phyloP scores from a whole-genome alignment of 2,888 invertebrate species.

The Aquatica leii region DNA sequence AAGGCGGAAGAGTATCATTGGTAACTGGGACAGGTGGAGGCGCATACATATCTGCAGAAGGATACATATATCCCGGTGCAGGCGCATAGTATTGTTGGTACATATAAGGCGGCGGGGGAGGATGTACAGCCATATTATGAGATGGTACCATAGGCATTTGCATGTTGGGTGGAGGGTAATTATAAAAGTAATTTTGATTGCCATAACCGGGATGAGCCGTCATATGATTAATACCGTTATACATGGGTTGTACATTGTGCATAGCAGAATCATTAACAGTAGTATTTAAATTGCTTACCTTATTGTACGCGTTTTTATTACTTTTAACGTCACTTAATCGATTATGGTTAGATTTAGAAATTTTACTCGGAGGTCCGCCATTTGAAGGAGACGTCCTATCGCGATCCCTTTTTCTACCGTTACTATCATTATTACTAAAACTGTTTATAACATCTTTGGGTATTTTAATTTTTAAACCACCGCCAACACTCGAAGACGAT shows the following conservation, averaged over 20 bases:
- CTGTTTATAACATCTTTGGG: conserved; percentile 73
- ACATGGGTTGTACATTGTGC: conserved; percentile 42
- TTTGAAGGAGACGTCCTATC: conserved; percentile 58
- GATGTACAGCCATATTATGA: conserved; percentile 47
- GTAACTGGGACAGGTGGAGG: conserved; percentile 41
- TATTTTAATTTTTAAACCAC: conserved; percentile 79
- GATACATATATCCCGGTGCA: conserved; percentile 53
- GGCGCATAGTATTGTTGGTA: conserved; percentile 51
- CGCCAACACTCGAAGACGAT: conserved; percentile 43
- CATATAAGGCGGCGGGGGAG: conserved; percentile 47
- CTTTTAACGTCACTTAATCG: conserved; percentile 51
- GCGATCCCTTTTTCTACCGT: conserved; percentile 58
- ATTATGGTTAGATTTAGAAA: conserved; percentile 49
- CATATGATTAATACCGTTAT: conserved; percentile 56
- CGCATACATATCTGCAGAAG: conserved; percentile 50
- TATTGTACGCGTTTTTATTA: conserved; percentile 55
- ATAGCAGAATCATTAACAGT: conserved; percentile 26
- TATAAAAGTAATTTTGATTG: conserved; percentile 41
- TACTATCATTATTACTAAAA: conserved; percentile 46
- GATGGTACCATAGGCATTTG: conserved; percentile 40
- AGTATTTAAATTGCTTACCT: conserved; percentile 43
- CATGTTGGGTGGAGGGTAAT: conserved; percentile 46
- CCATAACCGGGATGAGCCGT: conserved; percentile 55
- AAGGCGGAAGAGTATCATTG: conserved; percentile 60
- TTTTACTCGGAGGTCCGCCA: conserved; percentile 55